These are phyloP conservation scores for Hypanus sabinus DNA, from an alignment of 2,113 vertebrate species.

Conservation along the genomic window DNA sequence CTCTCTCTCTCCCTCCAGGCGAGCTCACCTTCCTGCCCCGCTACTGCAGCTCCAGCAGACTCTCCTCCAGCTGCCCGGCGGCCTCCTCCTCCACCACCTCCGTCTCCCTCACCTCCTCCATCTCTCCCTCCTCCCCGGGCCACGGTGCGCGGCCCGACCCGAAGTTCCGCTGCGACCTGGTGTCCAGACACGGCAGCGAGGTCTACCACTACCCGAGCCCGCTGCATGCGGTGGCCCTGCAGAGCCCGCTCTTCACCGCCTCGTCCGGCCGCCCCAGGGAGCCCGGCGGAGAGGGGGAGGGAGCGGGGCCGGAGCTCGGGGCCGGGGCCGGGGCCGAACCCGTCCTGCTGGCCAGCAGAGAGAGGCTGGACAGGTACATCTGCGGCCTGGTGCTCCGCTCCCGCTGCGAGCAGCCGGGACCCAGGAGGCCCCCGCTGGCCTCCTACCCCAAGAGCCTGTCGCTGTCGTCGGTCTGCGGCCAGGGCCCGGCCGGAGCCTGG, in stretches of 20 bases:
- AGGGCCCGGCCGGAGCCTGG: constrained; percentile 45
- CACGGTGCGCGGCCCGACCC: constrained; percentile 49
- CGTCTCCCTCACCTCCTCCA: too few relatives aligned
- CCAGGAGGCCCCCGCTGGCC: constrained; percentile 42
- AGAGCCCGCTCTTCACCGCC: constrained; percentile 66
- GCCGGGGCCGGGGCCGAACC: not conserved
- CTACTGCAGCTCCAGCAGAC: constrained; percentile 47
- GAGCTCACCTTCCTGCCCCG: constrained; percentile 52
- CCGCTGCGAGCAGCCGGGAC: constrained; percentile 44
- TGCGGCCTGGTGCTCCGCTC: constrained; percentile 57
- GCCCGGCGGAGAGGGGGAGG: constrained; percentile 35
- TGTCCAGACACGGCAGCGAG: constrained; percentile 66
- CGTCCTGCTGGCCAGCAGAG: constrained; percentile 45
- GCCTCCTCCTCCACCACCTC: too few relatives aligned
- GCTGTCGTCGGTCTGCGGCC: constrained; percentile 55
- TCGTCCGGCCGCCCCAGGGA: constrained; percentile 41
- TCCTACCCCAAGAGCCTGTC: constrained; percentile 53
- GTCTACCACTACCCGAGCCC: constrained; percentile 72
- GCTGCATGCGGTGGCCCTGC: constrained; percentile 67
- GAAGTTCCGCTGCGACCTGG: constrained; percentile 62
- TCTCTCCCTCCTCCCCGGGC: constrained; percentile 6
- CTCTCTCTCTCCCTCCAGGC: constrained; percentile 41
- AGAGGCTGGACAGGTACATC: constrained; percentile 65
- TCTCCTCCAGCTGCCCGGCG: constrained; percentile 50
- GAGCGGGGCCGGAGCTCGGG: not conserved